A percentile compares a stretch with the other conserved stretches of the same genome.
Evolutionary conservation across 64 coral and sea anemone species (phyloP).

Genomic region (Catalaphyllia jardinei): DNA sequence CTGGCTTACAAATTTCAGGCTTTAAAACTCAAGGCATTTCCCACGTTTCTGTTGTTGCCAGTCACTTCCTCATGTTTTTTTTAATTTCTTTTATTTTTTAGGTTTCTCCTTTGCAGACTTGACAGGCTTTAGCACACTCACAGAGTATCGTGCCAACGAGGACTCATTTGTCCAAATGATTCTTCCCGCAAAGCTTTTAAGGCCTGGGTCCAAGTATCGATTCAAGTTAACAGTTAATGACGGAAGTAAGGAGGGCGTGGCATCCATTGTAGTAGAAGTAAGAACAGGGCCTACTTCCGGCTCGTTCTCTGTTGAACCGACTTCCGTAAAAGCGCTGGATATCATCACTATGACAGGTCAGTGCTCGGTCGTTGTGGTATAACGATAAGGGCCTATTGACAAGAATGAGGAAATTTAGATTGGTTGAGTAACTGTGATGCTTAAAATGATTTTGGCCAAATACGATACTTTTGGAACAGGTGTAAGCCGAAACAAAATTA

Average conservation of each 20-base stretch:
- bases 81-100: not conserved
- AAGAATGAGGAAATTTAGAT: too few relatives aligned
- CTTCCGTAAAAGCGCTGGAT: not conserved
- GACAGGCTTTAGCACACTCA: not conserved
- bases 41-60: not conserved
- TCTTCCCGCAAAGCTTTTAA: not conserved
- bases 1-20: too few relatives aligned
- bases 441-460: too few relatives aligned
- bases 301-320: not conserved
- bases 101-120: not conserved
- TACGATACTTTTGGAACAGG: too few relatives aligned
- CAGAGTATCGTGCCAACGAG: not conserved
- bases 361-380: not conserved
- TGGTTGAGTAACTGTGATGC: too few relatives aligned
- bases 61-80: not conserved
- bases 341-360: not conserved
- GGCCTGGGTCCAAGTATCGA: constrained; percentile 15
- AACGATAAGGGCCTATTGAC: too few relatives aligned
- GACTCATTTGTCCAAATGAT: not conserved
- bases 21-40: not conserved
- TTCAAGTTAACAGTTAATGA: constrained; percentile 24
- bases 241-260: not conserved
- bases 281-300: not conserved
- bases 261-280: not conserved
- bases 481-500: too few relatives aligned